Base-by-base conservation (phyloP, 2,888 invertebrate genomes). In the Agonum fuliginosum region DNA sequence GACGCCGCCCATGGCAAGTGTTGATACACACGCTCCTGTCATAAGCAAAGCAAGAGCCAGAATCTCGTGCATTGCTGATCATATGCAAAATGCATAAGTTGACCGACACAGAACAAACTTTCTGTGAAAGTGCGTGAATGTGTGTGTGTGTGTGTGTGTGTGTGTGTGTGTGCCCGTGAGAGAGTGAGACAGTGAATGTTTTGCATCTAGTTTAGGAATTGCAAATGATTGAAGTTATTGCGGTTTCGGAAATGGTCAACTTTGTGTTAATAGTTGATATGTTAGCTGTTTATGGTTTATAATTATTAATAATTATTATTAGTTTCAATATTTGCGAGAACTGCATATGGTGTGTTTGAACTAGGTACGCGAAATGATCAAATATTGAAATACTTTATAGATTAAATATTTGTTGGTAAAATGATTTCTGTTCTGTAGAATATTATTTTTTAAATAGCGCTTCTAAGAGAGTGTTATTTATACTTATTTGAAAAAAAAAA, bases 201-300 rank as follows among this genome's bases (percentile, higher is more conserved):
- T 14, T 10, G 67, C 10, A 43, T 20, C 20, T 41, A 17, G 51
- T n/a, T 27, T 34, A 54, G 22, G 34, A 72, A 72, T 72, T 72
- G 70, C 72, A 72, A 72, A 72, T 72, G 51, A 72, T 48, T 54
- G 67, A 72, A 72, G 72, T 72, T 72, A 51, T 54, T 34, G 37
- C 51, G 54, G 72, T 54, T 72, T 72, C 10, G 19, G 17, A 34
- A 8, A 14, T 54, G 37, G 19, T 58, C 10, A 54, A 51, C 48
- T 20, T 54, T 51, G 24, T n/a, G 54, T 34, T 34, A 24, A 27
- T 70, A 46, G n/a, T n/a, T n/a, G n/a, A n/a, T 62, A 17, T 41
- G 22, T 43, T 41, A 37, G 19, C 12, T 20, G 20, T 10, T 41
- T 37, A 19, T 19, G 48, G 48, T 48, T 20, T 48, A 17, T 17